These are phyloP conservation scores for Parelbella ahira DNA, from an alignment of 2,888 invertebrate species.

Conservation along the genomic window DNA sequence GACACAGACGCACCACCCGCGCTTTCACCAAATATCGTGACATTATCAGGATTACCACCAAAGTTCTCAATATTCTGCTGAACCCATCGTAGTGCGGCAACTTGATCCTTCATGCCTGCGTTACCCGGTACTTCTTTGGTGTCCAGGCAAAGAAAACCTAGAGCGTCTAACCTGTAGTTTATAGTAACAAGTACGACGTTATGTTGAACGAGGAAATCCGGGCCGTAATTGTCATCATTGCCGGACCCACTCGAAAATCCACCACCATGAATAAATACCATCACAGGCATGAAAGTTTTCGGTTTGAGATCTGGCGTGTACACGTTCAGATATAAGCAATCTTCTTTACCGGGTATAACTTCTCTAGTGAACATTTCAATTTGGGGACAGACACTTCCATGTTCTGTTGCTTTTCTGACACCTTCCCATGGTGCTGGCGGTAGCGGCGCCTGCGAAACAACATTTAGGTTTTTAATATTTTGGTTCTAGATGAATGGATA, in stretches of 20 bases:
- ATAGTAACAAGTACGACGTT: constrained; percentile 49
- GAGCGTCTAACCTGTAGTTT: constrained; percentile 49
- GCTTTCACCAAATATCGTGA: constrained; percentile 55
- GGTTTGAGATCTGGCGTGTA: constrained; percentile 45
- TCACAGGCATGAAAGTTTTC: constrained; percentile 40
- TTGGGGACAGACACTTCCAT: constrained; percentile 46
- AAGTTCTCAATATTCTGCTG: constrained; percentile 44
- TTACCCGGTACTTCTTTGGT: constrained; percentile 51
- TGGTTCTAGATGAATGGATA: no score
- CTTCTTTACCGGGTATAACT: constrained; percentile 41
- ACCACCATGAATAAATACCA: constrained; percentile 55
- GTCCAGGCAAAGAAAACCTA: constrained; percentile 51
- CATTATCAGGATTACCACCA: constrained; percentile 46
- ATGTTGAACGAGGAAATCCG: constrained; percentile 46
- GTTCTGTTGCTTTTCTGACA: constrained; percentile 44
- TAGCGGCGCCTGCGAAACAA: constrained; percentile 48
- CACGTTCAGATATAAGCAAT: constrained; percentile 56
- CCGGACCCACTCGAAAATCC: constrained; percentile 45
- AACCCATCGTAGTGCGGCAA: constrained; percentile 47
- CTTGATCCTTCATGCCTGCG: constrained; percentile 55
- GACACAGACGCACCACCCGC: constrained; percentile 43
- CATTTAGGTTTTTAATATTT: no score
- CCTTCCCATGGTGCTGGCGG: constrained; percentile 48
- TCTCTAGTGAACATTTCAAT: constrained; percentile 36
- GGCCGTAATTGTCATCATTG: constrained; percentile 42